These are phyloP conservation scores for Amphibalanus amphitrite DNA, from an alignment of 1,140 invertebrate genomes.

Conservation along the genomic window DNA sequence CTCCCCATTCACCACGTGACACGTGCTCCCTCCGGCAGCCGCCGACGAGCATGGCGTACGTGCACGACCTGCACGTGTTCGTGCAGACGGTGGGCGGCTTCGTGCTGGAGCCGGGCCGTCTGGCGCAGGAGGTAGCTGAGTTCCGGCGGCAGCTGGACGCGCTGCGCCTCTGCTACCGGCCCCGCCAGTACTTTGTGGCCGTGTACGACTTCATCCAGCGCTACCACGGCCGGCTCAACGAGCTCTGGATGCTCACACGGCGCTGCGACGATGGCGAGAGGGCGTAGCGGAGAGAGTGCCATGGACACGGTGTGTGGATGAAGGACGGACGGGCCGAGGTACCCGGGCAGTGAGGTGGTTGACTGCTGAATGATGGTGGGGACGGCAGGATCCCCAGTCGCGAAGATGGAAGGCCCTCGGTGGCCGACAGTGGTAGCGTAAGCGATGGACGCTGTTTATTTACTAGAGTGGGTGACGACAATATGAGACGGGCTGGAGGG, in stretches of 20 bases:
- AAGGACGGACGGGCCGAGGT: too few species aligned
- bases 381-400: too few species aligned
- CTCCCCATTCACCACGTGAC: too few species aligned
- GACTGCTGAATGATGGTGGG: too few species aligned
- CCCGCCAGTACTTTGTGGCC: constrained; percentile 21
- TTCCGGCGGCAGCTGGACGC: constrained; percentile 18
- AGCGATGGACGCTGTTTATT: too few species aligned
- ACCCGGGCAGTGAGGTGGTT: too few species aligned
- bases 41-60: constrained; percentile 16
- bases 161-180: constrained; percentile 20
- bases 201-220: constrained; percentile 22
- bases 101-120: constrained; percentile 20
- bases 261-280: constrained; percentile 17
- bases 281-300: too few species aligned
- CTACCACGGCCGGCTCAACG: constrained; percentile 22
- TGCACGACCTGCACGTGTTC: constrained; percentile 22
- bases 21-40: constrained; percentile 14
- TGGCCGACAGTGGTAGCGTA: too few species aligned
- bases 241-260: constrained; percentile 23
- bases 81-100: constrained; percentile 22
- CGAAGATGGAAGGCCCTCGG: too few species aligned
- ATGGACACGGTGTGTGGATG: too few species aligned
- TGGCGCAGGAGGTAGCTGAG: constrained; percentile 17
- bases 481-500: too few species aligned
- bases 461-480: too few species aligned